Base-by-base conservation (phyloP, 2,797 vertebrate genomes). In the Avahi laniger region DNA sequence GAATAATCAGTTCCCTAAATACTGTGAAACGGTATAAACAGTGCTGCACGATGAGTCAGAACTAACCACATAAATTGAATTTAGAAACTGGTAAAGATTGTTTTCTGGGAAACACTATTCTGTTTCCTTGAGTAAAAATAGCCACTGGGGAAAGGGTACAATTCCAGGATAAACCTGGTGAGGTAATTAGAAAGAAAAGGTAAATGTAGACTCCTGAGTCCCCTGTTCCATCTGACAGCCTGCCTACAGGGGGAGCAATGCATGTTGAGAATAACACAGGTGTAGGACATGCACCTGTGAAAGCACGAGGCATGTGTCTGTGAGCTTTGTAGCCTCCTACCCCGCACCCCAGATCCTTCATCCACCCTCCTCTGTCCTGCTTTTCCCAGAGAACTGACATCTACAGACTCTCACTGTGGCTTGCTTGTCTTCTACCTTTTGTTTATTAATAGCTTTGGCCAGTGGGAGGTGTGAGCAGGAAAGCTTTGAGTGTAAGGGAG, bases 91-190 rank as follows among this genome's bases (percentile, higher is more conserved):
- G 69, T 52, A 35, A 87, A 78, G 73, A 63, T 20, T n/a, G 46
- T 81, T 83, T 96, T 93, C 73, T 82, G 92, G 73, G 73, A 91
- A 97, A 78, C 7, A 35, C n/a, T 65, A 6, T 92, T 94, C 85
- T 93, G 76, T 93, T 94, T 97, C 93, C 83, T 90, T 67, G 30
- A 84, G 80, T 73, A 50, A 95, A 96, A 96, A 93, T 52, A 95
- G 43, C 78, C 15, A 69, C 61, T 20, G 22, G 41, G 30, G n/a
- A 15, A 79, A 88, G 20, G 26, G n/a, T 72, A 5, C 79, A 69
- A 87, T 91, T 94, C 38, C 87, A 95, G 46, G 57, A 70, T 73
- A 82, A 89, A 83, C 57, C 61, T 84, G 76, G 59, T 17, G 14
- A 84, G 70, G 28, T 70, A n/a, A 72, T 7, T 81, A 82, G 38